Base-by-base conservation (phyloP, 2,113 vertebrate genomes). In the Cavia porcellus region DNA sequence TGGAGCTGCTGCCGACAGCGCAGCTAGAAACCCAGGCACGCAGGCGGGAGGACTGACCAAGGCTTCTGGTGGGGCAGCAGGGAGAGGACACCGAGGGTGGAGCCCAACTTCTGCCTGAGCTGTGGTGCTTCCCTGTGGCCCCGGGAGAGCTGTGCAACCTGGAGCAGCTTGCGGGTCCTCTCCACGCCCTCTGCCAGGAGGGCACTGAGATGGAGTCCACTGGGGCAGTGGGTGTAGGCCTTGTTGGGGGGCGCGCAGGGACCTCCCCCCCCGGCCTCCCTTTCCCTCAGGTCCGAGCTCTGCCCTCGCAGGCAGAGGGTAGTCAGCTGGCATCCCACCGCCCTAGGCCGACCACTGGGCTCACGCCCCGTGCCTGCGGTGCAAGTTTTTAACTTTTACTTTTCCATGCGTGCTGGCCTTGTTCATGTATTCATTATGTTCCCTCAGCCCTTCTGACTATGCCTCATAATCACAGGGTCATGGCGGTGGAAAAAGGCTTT, bases 261-360 rank as follows among this genome's bases (percentile, higher is more conserved):
- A 55, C 52, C 52, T 38, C 38, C 38, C 38, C 38, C 38, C 52
- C 55, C 13, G 55, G 55, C 55, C 55, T 15, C 55, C 55, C 55
- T 19, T 57, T 19, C 59, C 32, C 20, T 55, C 11, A 12, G 7
- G 10, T n/a, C 80, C 17, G 38, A 38, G 2, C 25, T 32, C 42
- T 38, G 5, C 2, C 24, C 2, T 84, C n/a, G 5, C 1, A 47
- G n/a, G 59, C 74, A 35, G 88, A 59, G 24, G 59, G 15, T 35
- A 7, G 47, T 28, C 7, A 6, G 0, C 30, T 32, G 15, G 20
- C 20, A 3, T 17, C 30, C 61, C n/a, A 13, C 4, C 20, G 0
- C 15, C 52, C 52, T 55, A 12, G 9, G 47, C 47, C 47, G 38
- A 38, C 38, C 38, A 38, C 38, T 38, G 52, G 52, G 52, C 52